A percentile compares a stretch with the other conserved stretches of the same genome.
These are phyloP conservation scores for Chirona hameri DNA, from an alignment of 2,888 invertebrate species.

Conservation along the genomic window DNA sequence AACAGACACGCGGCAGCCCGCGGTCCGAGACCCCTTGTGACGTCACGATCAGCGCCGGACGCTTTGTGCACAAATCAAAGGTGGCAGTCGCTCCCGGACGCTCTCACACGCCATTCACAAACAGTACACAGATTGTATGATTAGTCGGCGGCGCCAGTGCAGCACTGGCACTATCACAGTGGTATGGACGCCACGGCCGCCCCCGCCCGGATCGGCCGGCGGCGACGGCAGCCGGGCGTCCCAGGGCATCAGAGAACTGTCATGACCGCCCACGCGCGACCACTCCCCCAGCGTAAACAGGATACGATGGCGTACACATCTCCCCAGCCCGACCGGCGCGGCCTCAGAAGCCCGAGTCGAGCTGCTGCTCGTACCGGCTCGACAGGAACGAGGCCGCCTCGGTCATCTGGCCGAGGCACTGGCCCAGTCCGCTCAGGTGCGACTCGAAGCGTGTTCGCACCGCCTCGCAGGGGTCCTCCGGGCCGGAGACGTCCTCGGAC, in stretches of 20 bases:
- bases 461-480: neutral
- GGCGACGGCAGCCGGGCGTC: neutral
- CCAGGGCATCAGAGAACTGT: neutral
- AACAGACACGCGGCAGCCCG: neutral
- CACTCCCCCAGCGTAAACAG: neutral
- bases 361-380: constrained; percentile 4
- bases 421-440: constrained; percentile 7
- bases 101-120: neutral
- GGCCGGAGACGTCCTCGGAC: neutral
- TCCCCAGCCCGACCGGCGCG: neutral
- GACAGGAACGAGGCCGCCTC: neutral
- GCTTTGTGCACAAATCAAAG: neutral
- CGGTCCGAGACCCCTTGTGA: neutral
- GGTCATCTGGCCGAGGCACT: constrained; percentile 24
- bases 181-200: neutral
- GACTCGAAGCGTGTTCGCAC: neutral
- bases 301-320: neutral
- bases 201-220: neutral
- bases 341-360: neutral
- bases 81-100: neutral
- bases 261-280: neutral
- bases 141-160: too few species aligned
- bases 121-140: neutral
- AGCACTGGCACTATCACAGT: constrained; percentile 11
- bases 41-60: neutral